Evolutionary conservation across 2,113 vertebrate genomes (phyloP).

Genomic region (Ovis canadensis): DNA sequence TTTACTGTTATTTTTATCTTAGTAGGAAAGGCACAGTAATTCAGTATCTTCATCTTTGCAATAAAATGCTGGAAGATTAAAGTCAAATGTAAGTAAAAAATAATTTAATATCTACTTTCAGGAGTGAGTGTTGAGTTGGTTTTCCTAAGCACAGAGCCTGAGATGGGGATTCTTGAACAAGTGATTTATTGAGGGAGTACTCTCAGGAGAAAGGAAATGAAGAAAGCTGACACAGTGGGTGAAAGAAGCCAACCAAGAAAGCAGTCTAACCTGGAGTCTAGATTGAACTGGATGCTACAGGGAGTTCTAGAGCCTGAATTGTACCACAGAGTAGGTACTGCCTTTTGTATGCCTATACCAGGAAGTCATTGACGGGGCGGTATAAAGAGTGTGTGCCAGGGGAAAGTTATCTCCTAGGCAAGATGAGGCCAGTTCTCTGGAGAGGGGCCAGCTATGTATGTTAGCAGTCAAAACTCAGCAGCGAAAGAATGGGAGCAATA

Average conservation of each 20-base stretch:
- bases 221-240: background rate
- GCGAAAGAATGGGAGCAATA: background rate
- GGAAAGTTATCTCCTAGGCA: background rate
- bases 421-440: background rate
- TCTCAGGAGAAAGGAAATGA: background rate
- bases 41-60: background rate
- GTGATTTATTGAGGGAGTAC: background rate
- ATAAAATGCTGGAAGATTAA: slow-evolving; percentile 7
- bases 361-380: background rate
- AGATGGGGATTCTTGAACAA: background rate
- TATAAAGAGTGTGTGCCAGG: background rate
- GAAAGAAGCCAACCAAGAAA: background rate
- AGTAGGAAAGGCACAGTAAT: background rate
- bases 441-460: background rate
- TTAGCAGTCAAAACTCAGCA: background rate
- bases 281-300: background rate
- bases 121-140: background rate
- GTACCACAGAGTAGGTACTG: background rate
- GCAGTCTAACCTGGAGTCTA: background rate
- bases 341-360: background rate
- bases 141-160: background rate
- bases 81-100: background rate
- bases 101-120: background rate
- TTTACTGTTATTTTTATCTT: background rate
- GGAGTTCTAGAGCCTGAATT: background rate